Percentiles rank a stretch among this genome's conserved stretches.
phyloP scores from a whole-genome alignment of 1,140 invertebrate genomes.

The Meteorus sp. region DNA sequence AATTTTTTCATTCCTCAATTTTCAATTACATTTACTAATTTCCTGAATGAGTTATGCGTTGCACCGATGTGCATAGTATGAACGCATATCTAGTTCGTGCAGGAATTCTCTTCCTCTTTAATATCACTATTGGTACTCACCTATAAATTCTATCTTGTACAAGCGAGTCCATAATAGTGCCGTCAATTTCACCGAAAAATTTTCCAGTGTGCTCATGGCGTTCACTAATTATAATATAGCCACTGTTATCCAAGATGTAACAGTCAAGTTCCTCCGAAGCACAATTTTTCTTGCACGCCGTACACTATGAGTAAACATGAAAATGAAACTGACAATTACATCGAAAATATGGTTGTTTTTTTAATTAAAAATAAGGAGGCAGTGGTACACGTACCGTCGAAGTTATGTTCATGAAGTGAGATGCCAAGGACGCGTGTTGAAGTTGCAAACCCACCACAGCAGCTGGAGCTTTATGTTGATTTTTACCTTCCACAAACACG shows the following conservation, averaged over 20 bases:
- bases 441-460: conserved; percentile 89
- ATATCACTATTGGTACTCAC: conserved; percentile 30
- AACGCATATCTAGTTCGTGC: too few species aligned
- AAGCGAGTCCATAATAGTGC: conserved; percentile 91
- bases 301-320: conserved; percentile 63
- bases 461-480: conserved; percentile 77
- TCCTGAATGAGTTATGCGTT: too few species aligned
- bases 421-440: conserved; percentile 75
- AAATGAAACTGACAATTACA: conserved; percentile 12
- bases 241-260: conserved; percentile 90
- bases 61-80: too few species aligned
- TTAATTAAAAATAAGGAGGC: background rate
- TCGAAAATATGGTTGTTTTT: background rate
- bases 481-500: conserved; percentile 82
- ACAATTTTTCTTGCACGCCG: conserved; percentile 80
- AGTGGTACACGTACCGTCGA: conserved; percentile 67
- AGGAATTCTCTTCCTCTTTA: too few species aligned
- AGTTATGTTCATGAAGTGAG: conserved; percentile 84
- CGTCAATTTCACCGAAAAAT: conserved; percentile 92
- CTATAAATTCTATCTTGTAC: conserved; percentile 88
- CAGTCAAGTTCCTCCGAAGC: conserved; percentile 85
- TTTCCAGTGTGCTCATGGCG: conserved; percentile 79
- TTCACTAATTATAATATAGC: conserved; percentile 90
- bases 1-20: too few species aligned
- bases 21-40: too few species aligned